phyloP scores from a whole-genome alignment of 2,888 invertebrate species.

The Hemithea aestivaria region DNA sequence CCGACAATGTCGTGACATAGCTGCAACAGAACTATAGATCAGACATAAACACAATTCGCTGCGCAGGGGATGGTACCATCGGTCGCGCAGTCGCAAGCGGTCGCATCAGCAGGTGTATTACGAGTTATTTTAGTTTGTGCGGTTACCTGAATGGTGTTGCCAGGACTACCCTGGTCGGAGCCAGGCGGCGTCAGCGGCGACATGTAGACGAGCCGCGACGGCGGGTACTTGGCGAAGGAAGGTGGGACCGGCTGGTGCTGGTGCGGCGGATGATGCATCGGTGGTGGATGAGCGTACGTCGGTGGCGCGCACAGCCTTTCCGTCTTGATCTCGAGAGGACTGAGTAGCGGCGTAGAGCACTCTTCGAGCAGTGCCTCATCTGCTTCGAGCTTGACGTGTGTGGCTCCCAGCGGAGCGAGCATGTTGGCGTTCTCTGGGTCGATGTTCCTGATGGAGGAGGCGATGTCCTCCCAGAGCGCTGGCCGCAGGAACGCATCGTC shows the following conservation, averaged over 20 bases:
- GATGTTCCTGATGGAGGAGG: constrained; percentile 92
- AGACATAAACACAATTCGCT: constrained; percentile 44
- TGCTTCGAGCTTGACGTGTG: constrained; percentile 89
- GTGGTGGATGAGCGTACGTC: constrained; percentile 58
- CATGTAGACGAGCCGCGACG: constrained; percentile 82
- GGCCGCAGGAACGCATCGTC: constrained; percentile 94
- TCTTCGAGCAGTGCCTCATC: constrained; percentile 80
- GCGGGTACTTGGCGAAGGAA: constrained; percentile 67
- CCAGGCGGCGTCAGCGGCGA: constrained; percentile 92
- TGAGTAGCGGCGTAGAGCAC: constrained; percentile 84
- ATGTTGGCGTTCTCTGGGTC: constrained; percentile 94
- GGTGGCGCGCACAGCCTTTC: constrained; percentile 83
- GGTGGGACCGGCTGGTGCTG: constrained; percentile 55
- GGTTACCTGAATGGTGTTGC: constrained; percentile 81
- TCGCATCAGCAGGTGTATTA: constrained; percentile 42
- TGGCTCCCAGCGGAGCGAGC: constrained; percentile 83
- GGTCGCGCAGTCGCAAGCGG: constrained; percentile 43
- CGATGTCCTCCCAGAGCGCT: constrained; percentile 94
- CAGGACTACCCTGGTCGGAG: constrained; percentile 92
- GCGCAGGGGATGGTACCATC: constrained; percentile 64
- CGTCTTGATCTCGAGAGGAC: constrained; percentile 89
- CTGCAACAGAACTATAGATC: constrained; percentile 32
- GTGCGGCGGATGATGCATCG: constrained; percentile 53
- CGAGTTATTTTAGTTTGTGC: too few relatives aligned
- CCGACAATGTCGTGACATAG: constrained; percentile 26